Evolutionary conservation across 2,113 vertebrate genomes (phyloP).

Genomic region (Sapayoa aenigma): DNA sequence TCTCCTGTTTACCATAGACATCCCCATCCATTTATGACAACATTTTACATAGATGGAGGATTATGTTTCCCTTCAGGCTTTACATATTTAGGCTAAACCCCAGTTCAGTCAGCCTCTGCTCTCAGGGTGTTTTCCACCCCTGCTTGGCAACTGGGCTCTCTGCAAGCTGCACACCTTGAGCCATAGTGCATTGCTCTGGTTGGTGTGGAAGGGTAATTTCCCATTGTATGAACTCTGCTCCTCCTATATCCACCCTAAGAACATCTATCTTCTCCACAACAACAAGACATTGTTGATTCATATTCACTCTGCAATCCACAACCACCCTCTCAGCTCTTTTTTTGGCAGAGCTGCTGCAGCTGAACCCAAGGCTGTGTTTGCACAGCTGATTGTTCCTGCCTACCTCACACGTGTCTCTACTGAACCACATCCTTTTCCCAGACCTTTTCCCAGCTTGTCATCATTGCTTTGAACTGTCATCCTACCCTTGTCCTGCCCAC

Average conservation of each 20-base stretch:
- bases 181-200: not conserved
- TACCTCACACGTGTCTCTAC: not conserved
- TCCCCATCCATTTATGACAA: not conserved
- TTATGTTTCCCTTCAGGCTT: not conserved
- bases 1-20: not conserved
- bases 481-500: not conserved
- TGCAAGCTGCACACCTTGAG: not conserved
- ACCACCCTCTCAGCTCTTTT: not conserved
- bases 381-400: constrained; percentile 8
- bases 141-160: not conserved
- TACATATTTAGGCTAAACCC: not conserved
- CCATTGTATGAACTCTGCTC: not conserved
- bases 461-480: not conserved
- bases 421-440: not conserved
- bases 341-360: not conserved
- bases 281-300: not conserved
- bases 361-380: constrained; percentile 21
- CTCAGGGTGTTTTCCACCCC: not conserved
- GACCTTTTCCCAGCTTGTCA: not conserved
- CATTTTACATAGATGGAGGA: not conserved
- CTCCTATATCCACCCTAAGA: not conserved
- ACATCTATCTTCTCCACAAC: not conserved
- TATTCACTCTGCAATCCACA: not conserved
- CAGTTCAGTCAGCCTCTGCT: not conserved
- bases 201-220: not conserved